Conservation (phyloP, 2,113 vertebrate species). For the Eubucco bourcierii region DNA sequence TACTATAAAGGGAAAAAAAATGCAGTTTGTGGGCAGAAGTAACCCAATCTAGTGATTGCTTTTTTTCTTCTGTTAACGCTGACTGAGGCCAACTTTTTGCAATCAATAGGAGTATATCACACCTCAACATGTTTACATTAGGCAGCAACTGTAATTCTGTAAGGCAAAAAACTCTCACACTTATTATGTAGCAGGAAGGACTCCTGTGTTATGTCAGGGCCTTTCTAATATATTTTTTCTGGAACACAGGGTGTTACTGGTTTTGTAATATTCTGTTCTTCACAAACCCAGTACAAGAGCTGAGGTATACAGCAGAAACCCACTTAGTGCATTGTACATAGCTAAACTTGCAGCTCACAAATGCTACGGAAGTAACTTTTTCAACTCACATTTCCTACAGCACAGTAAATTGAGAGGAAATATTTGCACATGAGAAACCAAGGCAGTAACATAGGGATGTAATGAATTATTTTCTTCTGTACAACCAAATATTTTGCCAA, state of each 20-base stretch:
- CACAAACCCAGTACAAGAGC: neutral
- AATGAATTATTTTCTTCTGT: neutral
- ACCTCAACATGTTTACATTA: neutral
- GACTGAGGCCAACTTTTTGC: neutral
- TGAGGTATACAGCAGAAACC: neutral
- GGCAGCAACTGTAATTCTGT: neutral
- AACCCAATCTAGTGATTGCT: neutral
- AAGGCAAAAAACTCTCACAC: neutral
- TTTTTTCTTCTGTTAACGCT: neutral
- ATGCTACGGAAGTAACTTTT: neutral
- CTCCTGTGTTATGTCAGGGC: neutral
- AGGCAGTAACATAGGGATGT: neutral
- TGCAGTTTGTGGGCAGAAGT: neutral
- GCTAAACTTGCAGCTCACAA: neutral
- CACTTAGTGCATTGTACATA: rapidly evolving
- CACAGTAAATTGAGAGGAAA: neutral
- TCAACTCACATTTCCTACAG: neutral
- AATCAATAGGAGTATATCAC: neutral
- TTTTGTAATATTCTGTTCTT: neutral
- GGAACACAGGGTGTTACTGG: neutral
- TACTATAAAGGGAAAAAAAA: neutral
- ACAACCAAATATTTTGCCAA: slow-evolving; percentile 37
- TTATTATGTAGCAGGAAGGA: neutral
- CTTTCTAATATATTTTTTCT: neutral
- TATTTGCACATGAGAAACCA: neutral